These are phyloP conservation scores for Automeris io DNA, from an alignment of 2,888 invertebrate genomes.

Conservation along the genomic window DNA sequence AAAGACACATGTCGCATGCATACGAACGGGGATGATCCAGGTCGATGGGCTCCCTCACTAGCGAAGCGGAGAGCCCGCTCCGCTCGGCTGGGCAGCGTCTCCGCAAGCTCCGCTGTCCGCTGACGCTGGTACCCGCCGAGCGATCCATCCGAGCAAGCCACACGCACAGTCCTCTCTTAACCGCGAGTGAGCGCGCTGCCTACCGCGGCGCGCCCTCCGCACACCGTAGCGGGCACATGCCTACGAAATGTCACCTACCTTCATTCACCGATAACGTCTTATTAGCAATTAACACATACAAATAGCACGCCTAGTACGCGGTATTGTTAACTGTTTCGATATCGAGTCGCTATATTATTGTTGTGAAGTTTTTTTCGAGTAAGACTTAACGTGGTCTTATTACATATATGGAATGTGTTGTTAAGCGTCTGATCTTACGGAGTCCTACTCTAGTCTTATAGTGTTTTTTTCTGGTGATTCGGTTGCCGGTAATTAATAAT, in stretches of 20 bases:
- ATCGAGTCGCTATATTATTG: constrained; percentile 22
- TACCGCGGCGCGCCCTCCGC: constrained; percentile 61
- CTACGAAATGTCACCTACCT: constrained; percentile 63
- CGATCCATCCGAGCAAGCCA: constrained; percentile 27
- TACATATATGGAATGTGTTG: constrained; percentile 61
- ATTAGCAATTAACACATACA: constrained; percentile 55
- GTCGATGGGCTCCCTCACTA: constrained; percentile 52
- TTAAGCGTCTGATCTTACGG: constrained; percentile 48
- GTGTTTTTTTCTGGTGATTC: constrained; percentile 33
- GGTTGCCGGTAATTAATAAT: constrained; percentile 39
- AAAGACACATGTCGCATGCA: not conserved
- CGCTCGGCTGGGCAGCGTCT: constrained; percentile 25
- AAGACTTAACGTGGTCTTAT: constrained; percentile 32
- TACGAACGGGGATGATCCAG: constrained; percentile 48
- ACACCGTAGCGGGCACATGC: constrained; percentile 57
- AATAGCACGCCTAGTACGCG: constrained; percentile 53
- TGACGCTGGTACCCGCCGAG: constrained; percentile 12
- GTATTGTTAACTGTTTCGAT: constrained; percentile 27
- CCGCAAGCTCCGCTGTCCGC: constrained; percentile 30
- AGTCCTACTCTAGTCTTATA: constrained; percentile 35
- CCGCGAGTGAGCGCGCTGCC: constrained; percentile 74
- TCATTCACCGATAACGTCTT: constrained; percentile 55
- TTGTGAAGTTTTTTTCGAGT: constrained; percentile 44
- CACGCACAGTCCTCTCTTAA: constrained; percentile 67
- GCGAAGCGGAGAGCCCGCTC: constrained; percentile 30